Evolutionary conservation across 2,888 invertebrate genomes (phyloP).

Genomic region (Liodrosophila aerea): DNA sequence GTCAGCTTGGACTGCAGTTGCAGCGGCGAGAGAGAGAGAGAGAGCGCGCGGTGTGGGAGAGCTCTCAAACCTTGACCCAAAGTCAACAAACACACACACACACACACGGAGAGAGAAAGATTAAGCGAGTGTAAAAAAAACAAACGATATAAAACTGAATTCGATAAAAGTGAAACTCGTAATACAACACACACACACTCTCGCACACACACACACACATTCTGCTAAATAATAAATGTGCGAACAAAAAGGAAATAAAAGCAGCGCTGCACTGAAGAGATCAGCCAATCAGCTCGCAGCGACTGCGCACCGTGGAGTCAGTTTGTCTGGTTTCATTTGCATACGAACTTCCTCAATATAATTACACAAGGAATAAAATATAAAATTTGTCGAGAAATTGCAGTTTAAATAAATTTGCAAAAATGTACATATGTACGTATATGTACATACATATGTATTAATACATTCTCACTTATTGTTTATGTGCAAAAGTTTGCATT

Average conservation of each 20-base stretch:
- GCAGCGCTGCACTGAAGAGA: slow-evolving; percentile 5
- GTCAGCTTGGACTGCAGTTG: slow-evolving; percentile 17
- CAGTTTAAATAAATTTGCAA: slow-evolving; percentile 8
- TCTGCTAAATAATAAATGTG: slow-evolving; percentile 47
- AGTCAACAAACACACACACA: too few species aligned
- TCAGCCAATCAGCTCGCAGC: too few species aligned
- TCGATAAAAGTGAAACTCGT: slow-evolving; percentile 65
- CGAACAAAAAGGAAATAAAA: slow-evolving; percentile 53
- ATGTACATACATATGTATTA: too few species aligned
- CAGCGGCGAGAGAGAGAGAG: not conserved
- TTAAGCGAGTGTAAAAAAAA: slow-evolving; percentile 20
- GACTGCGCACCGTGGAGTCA: slow-evolving; percentile 27
- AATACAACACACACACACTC: slow-evolving; percentile 34
- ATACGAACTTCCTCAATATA: slow-evolving; percentile 53
- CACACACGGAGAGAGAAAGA: slow-evolving; percentile 34
- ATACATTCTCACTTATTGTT: too few species aligned
- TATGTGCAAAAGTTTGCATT: too few species aligned
- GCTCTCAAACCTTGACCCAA: slow-evolving; percentile 62
- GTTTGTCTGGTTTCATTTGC: slow-evolving; percentile 49
- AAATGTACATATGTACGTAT: too few species aligned
- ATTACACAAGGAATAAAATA: slow-evolving; percentile 10
- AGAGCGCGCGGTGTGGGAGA: not conserved
- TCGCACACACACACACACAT: slow-evolving; percentile 1
- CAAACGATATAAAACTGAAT: slow-evolving; percentile 33
- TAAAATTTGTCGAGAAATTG: slow-evolving; percentile 14